Evolutionary conservation across 2,888 invertebrate species (phyloP), one percentile per base, ranked within the genome.

Genomic region (Patella caerulea): DNA sequence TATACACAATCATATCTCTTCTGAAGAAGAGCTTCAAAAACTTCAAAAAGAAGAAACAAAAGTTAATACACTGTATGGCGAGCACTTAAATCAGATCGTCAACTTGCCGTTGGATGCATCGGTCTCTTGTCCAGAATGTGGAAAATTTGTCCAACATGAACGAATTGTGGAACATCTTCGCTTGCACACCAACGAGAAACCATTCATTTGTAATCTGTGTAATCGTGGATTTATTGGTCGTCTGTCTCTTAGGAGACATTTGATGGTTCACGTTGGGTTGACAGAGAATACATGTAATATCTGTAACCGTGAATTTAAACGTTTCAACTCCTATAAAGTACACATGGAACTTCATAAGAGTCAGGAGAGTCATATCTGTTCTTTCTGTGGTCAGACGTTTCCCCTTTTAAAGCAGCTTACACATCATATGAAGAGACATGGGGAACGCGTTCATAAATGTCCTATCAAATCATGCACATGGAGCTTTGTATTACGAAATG

Each of bases 401-500:
- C 95, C 95, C n/a, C 77, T 87, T 24, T 83, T 84, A 59, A 83
- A 81, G 59, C 86, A 87, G 74, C 83, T 91, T 19, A 81, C 78
- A 15, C 80, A 82, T 15, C 91, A 91, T 85, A 95, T 95, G 94
- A 95, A 96, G 3, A 95, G 96, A 1, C 96, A 94, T 92, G 95
- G 95, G 70, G 96, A 96, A 76, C 84, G 87, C 29, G 83, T 83
- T 15, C 87, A 85, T 77, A 87, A 86, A 76, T 97, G 96, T 92
- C 94, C 95, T 88, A 96, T 96, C 88, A 94, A 94, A 82, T 95
- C 94, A 87, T 97, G 97, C 88, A 95, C 96, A 78, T 96, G 96
- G 92, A 94, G 95, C 83, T 97, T 97, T 92, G 95, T 95, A 17
- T 93, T 96, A 54, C 96, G 96, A 2, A 96, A 96, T 96, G 93